phyloP scores from a whole-genome alignment of 2,113 vertebrate species.

The Phycodurus eques region DNA sequence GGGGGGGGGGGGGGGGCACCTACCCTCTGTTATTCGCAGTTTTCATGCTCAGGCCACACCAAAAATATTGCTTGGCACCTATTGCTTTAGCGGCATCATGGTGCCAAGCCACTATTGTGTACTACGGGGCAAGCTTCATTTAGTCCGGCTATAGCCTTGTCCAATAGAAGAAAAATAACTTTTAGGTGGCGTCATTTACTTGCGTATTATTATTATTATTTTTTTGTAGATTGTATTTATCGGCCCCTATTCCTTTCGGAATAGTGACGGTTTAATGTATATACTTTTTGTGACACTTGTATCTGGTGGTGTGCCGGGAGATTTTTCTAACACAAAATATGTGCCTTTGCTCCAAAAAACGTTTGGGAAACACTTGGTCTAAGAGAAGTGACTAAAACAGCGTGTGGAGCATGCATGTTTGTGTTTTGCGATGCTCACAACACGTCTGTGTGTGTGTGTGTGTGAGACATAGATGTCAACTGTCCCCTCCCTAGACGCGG shows the following conservation, averaged over 20 bases:
- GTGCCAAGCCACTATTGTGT: too few species aligned
- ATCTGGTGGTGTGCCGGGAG: not conserved
- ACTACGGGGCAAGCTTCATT: too few species aligned
- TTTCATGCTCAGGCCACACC: too few species aligned
- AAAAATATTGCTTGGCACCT: too few species aligned
- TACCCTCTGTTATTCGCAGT: too few species aligned
- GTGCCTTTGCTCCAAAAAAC: not conserved
- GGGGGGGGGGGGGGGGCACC: too few species aligned
- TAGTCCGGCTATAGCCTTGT: too few species aligned
- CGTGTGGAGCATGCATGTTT: not conserved
- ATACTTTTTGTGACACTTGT: not conserved
- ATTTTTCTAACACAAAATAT: not conserved
- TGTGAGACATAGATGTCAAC: not conserved
- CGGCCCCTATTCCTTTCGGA: too few species aligned
- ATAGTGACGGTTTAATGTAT: not conserved
- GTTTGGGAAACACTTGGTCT: not conserved
- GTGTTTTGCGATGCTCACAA: not conserved
- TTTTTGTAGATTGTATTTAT: too few species aligned
- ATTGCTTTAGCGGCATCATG: too few species aligned
- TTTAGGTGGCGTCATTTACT: not conserved
- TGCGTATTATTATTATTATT: too few species aligned
- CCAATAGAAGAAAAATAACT: not conserved
- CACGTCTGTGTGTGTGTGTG: not conserved
- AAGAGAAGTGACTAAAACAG: not conserved
- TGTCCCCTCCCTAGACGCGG: conserved; percentile 75